These are phyloP conservation scores for Dicyrtomina minuta DNA, from an alignment of 2,888 invertebrate genomes.

Conservation along the genomic window DNA sequence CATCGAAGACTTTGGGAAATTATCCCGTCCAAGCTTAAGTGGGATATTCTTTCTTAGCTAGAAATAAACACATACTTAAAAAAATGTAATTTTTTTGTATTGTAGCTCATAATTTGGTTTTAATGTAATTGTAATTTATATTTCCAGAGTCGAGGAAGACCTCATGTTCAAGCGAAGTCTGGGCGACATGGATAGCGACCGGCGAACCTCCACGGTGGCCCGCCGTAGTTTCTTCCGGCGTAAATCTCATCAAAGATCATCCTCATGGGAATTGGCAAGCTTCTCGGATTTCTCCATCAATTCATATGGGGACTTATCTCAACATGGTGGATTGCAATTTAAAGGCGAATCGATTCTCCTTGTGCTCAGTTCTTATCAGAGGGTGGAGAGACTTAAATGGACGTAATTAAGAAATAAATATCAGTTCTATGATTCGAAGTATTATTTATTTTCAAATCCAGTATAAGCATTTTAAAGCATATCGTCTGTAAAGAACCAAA, in stretches of 20 bases:
- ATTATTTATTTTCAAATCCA: too few relatives aligned
- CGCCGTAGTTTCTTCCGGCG: conserved; percentile 87
- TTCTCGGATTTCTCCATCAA: conserved; percentile 81
- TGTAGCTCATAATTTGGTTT: too few relatives aligned
- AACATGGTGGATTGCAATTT: conserved; percentile 74
- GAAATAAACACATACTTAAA: too few relatives aligned
- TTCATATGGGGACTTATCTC: conserved; percentile 56
- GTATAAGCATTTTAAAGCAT: too few relatives aligned
- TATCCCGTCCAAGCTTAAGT: conserved; percentile 94
- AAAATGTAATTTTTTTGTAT: too few relatives aligned
- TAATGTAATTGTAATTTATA: too few relatives aligned
- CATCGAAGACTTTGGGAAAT: conserved; percentile 87
- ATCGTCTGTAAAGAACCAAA: too few relatives aligned
- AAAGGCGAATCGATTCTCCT: conserved; percentile 71
- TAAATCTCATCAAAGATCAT: conserved; percentile 78
- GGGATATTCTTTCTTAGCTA: too few relatives aligned
- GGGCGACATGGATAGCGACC: conserved; percentile 69
- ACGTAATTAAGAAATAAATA: too few relatives aligned
- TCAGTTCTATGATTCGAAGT: too few relatives aligned
- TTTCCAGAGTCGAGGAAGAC: conserved; percentile 89
- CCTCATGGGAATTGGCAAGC: conserved; percentile 83
- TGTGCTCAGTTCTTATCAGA: conserved; percentile 74
- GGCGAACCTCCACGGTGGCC: conserved; percentile 80
- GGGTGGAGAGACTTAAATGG: conserved; percentile 91
- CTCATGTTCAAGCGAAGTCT: conserved; percentile 74